Base-by-base conservation (phyloP, 2,797 vertebrate species). In the Leptoclinus maculatus region DNA sequence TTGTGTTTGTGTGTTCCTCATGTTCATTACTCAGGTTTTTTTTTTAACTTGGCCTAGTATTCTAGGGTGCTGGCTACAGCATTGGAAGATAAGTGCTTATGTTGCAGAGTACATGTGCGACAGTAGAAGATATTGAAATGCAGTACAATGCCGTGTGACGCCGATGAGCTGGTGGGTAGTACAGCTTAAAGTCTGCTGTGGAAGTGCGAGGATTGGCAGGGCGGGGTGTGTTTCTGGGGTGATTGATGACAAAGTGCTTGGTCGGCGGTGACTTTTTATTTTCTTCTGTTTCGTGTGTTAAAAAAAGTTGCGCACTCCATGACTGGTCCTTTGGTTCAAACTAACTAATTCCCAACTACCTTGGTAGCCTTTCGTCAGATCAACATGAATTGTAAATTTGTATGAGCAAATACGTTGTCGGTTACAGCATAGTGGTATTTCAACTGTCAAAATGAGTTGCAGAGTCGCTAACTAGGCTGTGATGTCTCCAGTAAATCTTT, bases 1-100 rank as follows among this genome's bases (percentile, higher is more conserved):
- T 59, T 27, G 36, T 70, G 51, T 78, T 78, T 79, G 25, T 27
- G 36, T 70, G 51, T 78, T 78, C 78, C 23, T 88, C 14, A 11
- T 88, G 85, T 88, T 87, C 79, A 85, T 34, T 83, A 73, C 90
- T 94, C 91, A 93, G 93, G 94, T 92, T 93, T 92, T 23, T 93
- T 92, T 11, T 49, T 87, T 80, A 60, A 82, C 71, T 80, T 76
- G 59, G 81, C 80, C 60, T 80, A 76, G 64, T 39, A 39, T 80
- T 83, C 9, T 38, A 53, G 66, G 56, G 59, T 79, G 57, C 79
- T 77, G 53, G 73, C 60, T 58, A 14, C 58, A 69, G 65, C 67
- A 21, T 60, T 64, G 43, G 41, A 66, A 59, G 36, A 67, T 36
- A 19, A 45, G 47, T 49, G 66, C 71, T 79, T 39, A 23, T 54